These are phyloP conservation scores for Pyrgus malvae DNA, from an alignment of 2,888 invertebrate species.

Conservation along the genomic window DNA sequence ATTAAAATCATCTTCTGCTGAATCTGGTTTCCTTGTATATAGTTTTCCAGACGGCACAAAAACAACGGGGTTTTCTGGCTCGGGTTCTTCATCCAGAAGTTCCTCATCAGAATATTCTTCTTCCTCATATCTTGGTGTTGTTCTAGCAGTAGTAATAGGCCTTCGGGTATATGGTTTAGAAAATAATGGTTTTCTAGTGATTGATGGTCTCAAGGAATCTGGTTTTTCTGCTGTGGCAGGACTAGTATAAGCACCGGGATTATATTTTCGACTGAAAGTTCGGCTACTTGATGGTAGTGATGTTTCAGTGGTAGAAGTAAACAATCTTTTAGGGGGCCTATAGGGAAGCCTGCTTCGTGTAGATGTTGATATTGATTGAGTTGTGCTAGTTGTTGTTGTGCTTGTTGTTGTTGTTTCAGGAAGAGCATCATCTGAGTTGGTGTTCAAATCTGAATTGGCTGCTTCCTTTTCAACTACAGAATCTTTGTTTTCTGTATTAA, in stretches of 20 bases:
- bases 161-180: constrained; percentile 62
- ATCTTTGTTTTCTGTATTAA: background rate
- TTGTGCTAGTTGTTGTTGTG: constrained; percentile 56
- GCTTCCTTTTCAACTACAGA: constrained; percentile 6
- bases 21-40: constrained; percentile 64
- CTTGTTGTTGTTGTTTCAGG: constrained; percentile 56
- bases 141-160: constrained; percentile 66
- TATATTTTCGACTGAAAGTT: constrained; percentile 75
- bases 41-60: constrained; percentile 71
- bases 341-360: constrained; percentile 63
- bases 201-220: constrained; percentile 50
- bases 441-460: background rate
- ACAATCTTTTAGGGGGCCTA: constrained; percentile 62
- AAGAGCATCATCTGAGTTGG: constrained; percentile 1
- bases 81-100: constrained; percentile 60
- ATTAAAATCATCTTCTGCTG: constrained; percentile 35
- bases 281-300: constrained; percentile 60
- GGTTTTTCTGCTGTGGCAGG: constrained; percentile 62
- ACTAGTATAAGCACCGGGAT: constrained; percentile 72
- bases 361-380: constrained; percentile 47
- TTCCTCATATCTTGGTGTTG: constrained; percentile 56
- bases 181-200: constrained; percentile 61
- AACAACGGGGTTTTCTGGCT: constrained; percentile 65
- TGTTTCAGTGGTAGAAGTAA: constrained; percentile 69
- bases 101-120: constrained; percentile 58